Evolutionary conservation across 2,113 vertebrate genomes (phyloP).

Genomic region (Irena cyanogastra): DNA sequence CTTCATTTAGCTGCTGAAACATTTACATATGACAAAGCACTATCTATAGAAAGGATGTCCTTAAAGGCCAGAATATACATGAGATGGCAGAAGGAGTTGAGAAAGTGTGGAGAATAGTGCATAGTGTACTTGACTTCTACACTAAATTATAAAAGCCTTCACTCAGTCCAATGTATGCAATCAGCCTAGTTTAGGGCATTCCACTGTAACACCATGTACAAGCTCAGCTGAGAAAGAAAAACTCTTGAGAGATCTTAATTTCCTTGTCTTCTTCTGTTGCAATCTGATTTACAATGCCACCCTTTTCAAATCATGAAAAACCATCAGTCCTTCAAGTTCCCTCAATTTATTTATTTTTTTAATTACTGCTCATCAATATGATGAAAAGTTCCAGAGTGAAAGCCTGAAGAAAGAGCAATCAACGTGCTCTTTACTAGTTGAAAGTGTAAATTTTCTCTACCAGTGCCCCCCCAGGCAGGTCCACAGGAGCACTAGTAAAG

Average conservation of each 20-base stretch:
- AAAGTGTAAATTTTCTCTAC: not conserved
- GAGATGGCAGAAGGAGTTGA: not conserved
- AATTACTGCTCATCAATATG: not conserved
- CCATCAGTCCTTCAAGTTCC: not conserved
- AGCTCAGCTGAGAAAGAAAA: not conserved
- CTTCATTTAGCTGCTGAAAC: constrained; percentile 46
- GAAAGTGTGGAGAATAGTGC: not conserved
- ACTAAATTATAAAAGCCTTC: not conserved
- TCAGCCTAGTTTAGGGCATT: not conserved
- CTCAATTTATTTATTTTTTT: not conserved
- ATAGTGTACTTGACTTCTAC: not conserved
- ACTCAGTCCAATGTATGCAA: not conserved
- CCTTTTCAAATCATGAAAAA: not conserved
- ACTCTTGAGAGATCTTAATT: not conserved
- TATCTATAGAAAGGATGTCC: not conserved
- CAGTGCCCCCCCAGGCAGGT: not conserved
- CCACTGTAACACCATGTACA: not conserved
- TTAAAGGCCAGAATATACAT: constrained; percentile 27
- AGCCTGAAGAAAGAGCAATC: not conserved
- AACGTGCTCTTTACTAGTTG: not conserved
- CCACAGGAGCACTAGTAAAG: not conserved
- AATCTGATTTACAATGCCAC: not conserved
- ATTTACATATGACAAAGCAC: constrained; percentile 46
- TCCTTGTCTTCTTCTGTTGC: not conserved
- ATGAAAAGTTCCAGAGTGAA: not conserved